Conservation (phyloP, 2,888 invertebrate species). For the Scelioninae gen. 2 region DNA sequence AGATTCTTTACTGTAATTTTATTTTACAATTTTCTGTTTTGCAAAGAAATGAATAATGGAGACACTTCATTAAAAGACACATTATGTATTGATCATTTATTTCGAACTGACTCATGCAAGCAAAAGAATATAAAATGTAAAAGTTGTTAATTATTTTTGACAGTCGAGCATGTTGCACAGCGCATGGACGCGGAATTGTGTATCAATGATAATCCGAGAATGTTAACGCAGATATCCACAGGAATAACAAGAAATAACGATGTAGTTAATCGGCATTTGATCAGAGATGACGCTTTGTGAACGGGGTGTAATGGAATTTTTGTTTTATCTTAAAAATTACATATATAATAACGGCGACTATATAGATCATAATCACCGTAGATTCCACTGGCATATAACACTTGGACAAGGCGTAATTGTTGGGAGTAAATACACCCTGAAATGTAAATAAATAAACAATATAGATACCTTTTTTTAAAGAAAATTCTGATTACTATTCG, state of each 20-base stretch:
- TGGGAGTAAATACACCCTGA: constrained; percentile 86
- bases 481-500: constrained; percentile 21
- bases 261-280: constrained; percentile 23
- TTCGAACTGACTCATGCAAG: constrained; percentile 4
- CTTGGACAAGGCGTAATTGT: constrained; percentile 84
- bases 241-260: constrained; percentile 14
- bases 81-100: constrained; percentile 35
- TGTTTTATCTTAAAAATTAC: constrained; percentile 63
- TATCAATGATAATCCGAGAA: constrained; percentile 5
- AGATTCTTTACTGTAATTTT: constrained; percentile 13
- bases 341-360: constrained; percentile 75
- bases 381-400: constrained; percentile 90
- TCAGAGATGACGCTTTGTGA: constrained; percentile 64
- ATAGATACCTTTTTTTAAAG: constrained; percentile 40
- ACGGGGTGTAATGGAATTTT: constrained; percentile 62
- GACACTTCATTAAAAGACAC: not conserved
- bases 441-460: constrained; percentile 63
- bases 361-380: constrained; percentile 82
- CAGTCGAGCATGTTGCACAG: constrained; percentile 7
- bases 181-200: constrained; percentile 7
- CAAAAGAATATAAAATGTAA: constrained; percentile 33
- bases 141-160: constrained; percentile 7
- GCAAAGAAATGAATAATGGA: not conserved
- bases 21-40: not conserved
- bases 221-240: not conserved